Base-by-base conservation (phyloP, 1,140 invertebrate genomes). In the Musca vetustissima region DNA sequence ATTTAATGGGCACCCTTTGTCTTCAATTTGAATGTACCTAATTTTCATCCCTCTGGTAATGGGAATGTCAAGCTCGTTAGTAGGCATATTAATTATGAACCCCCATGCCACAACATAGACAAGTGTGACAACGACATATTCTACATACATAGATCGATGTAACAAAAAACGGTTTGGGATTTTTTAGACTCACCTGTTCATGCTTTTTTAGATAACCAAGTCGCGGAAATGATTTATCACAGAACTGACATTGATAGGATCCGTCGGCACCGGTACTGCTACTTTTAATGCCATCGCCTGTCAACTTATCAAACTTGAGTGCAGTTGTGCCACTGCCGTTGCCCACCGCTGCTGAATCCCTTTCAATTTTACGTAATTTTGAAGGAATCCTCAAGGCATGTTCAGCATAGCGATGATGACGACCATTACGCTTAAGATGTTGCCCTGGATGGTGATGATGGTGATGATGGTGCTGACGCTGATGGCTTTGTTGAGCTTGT, bases 171-270 rank as follows among this genome's bases (percentile, higher is more conserved):
- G 14, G 48, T 32, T 67, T 28, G 22, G n/a, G 1, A n/a, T n/a
- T 47, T 67, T 24, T 0, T 25, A 13, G 19, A 76, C 83, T 85
- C 83, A 96, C 95, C 91, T 96, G 94, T 84, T 96, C 93, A 87
- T 97, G 95, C 83, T 94, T 93, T 84, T 94, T 95, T 71, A 97
- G 87, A 80, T 93, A 93, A 66, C 90, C 92, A 32, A 93, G 88
- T 50, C 93, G 86, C 1, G 94, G 91, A 84, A 96, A 97, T 55
- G 93, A 92, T 82, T 94, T 93, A 71, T 95, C 92, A 85, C 95
- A 97, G 84, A 94, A 95, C 81, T 92, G 91, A 84, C 94, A 95
- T 72, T 92, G 89, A 86, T 95, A 94, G 47, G 93, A 93, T 68
- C 79, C 80, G 73, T 82, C 79, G 75, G 66, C 49, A 49, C 73